Percentiles rank a stretch among this genome's conserved stretches.
Evolutionary conservation across 2,888 invertebrate species (phyloP).

Genomic region (Macropis europaea): DNA sequence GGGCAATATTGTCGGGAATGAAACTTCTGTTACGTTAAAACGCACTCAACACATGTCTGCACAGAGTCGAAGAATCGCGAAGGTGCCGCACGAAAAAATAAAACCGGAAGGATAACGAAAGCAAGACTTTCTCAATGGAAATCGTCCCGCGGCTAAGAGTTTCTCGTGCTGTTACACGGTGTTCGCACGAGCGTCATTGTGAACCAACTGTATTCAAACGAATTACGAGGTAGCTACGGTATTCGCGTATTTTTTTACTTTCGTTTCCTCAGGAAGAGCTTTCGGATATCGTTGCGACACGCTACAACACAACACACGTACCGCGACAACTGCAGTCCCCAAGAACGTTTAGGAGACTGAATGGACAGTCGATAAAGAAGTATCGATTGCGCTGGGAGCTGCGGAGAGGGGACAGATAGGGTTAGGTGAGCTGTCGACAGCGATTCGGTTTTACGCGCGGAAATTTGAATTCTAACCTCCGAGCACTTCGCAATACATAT

Average conservation of each 20-base stretch:
- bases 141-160: constrained; percentile 22
- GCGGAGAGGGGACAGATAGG: not conserved
- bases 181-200: not conserved
- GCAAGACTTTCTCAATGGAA: constrained; percentile 35
- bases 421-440: not conserved
- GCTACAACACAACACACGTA: constrained; percentile 42
- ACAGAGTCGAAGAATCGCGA: not conserved
- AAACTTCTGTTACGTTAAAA: not conserved
- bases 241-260: not conserved
- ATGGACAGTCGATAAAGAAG: constrained; percentile 45
- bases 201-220: not conserved
- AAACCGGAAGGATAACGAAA: constrained; percentile 31
- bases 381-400: constrained; percentile 19
- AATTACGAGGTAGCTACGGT: not conserved
- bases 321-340: constrained; percentile 40
- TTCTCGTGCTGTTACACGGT: constrained; percentile 26
- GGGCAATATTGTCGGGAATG: not conserved
- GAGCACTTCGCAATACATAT: too few relatives aligned
- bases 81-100: constrained; percentile 11
- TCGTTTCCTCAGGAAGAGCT: not conserved
- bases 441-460: constrained; percentile 3
- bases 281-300: constrained; percentile 42
- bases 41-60: constrained; percentile 28
- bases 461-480: constrained; percentile 16
- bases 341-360: constrained; percentile 25